Evolutionary conservation across 1,140 invertebrate species (phyloP).

Genomic region (Tetragnatha versicolor): DNA sequence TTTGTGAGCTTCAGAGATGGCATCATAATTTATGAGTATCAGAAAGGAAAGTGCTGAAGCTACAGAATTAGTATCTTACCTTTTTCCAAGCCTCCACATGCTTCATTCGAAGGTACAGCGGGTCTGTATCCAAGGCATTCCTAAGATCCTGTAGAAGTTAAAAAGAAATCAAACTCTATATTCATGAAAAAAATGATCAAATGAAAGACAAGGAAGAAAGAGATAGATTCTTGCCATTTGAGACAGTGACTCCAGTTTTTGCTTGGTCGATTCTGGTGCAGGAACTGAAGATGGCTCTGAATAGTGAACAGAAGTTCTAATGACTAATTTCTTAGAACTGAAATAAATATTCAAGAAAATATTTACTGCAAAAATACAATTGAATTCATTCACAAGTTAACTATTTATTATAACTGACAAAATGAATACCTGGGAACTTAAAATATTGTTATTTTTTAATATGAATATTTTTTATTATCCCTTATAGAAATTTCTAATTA

Average conservation of each 20-base stretch:
- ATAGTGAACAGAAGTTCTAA: slow-evolving; percentile 44
- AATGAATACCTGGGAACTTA: too few relatives aligned
- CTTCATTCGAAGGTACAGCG: slow-evolving; percentile 61
- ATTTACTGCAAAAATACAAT: too few relatives aligned
- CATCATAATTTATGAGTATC: too few relatives aligned
- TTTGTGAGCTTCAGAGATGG: too few relatives aligned
- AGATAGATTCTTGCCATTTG: slow-evolving; percentile 25
- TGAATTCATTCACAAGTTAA: too few relatives aligned
- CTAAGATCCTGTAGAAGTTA: slow-evolving; percentile 66
- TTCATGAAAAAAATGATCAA: background rate
- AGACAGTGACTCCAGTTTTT: slow-evolving; percentile 46
- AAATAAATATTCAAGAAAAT: too few relatives aligned
- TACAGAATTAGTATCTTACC: slow-evolving; percentile 57
- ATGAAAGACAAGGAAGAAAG: background rate
- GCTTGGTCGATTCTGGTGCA: slow-evolving; percentile 22
- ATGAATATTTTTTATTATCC: too few relatives aligned
- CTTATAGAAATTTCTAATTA: too few relatives aligned
- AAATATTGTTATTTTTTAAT: too few relatives aligned
- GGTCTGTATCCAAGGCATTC: slow-evolving; percentile 65
- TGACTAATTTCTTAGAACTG: slow-evolving; percentile 36
- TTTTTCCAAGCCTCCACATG: slow-evolving; percentile 76
- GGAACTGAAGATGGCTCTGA: slow-evolving; percentile 36
- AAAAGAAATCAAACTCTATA: slow-evolving; percentile 41
- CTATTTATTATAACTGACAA: too few relatives aligned
- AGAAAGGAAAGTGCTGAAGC: background rate